These are phyloP conservation scores for Pygoscelis antarcticus DNA, from an alignment of 2,113 vertebrate species.

Conservation along the genomic window DNA sequence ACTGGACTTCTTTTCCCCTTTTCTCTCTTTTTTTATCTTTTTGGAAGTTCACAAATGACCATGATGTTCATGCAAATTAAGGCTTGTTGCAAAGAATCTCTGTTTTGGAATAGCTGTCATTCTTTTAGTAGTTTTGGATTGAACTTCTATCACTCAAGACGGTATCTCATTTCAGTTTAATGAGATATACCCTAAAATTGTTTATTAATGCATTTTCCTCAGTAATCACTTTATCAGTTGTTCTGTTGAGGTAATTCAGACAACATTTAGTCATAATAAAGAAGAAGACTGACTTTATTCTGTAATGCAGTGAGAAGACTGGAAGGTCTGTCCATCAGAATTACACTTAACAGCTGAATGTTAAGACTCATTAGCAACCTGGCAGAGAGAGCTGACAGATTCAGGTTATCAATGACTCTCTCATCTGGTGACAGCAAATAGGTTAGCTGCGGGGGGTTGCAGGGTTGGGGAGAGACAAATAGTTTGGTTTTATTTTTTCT, in stretches of 20 bases:
- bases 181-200: not conserved
- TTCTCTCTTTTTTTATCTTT: not conserved
- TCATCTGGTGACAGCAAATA: not conserved
- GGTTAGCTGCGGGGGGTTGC: accelerated
- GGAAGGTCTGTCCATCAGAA: not conserved
- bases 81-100: not conserved
- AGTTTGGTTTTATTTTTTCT: not conserved
- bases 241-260: not conserved
- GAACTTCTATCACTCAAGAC: not conserved
- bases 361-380: not conserved
- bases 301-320: not conserved
- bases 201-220: not conserved
- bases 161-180: not conserved
- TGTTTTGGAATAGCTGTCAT: not conserved
- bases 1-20: accelerated
- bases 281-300: not conserved
- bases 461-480: not conserved
- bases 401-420: not conserved
- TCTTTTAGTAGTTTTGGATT: not conserved
- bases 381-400: not conserved
- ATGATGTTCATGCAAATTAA: not conserved
- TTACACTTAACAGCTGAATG: not conserved
- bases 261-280: not conserved
- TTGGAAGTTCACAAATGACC: not conserved
- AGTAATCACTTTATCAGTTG: not conserved